Percentiles rank a stretch among this genome's conserved stretches.
Conservation (phyloP, 2,888 invertebrate species). For the Prosopocoilus inquinatus region DNA sequence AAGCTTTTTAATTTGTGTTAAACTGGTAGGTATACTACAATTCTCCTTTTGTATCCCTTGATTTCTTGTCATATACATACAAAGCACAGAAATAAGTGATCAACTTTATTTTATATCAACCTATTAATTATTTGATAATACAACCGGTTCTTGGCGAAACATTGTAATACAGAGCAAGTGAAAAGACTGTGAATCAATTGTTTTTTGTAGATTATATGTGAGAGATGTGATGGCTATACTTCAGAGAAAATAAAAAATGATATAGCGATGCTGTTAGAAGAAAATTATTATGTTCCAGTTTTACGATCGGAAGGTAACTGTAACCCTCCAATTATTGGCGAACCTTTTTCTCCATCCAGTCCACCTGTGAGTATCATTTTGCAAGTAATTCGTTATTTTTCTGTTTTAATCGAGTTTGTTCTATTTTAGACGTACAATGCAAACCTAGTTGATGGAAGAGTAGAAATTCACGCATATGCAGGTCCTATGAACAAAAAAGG, state of each 20-base stretch:
- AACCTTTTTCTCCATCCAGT: conserved; percentile 70
- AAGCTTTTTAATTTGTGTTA: no score
- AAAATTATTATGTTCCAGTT: conserved; percentile 86
- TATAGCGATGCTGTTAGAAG: conserved; percentile 65
- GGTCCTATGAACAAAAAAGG: conserved; percentile 83
- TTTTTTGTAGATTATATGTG: conserved; percentile 70
- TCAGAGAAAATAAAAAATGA: conserved; percentile 50
- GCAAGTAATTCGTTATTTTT: background rate
- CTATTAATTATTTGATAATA: background rate
- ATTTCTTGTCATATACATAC: no score
- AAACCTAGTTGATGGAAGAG: conserved; percentile 66
- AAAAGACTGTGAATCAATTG: conserved; percentile 4
- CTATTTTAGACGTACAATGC: conserved; percentile 58
- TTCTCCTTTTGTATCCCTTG: no score
- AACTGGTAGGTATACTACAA: no score
- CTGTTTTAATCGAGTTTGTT: background rate
- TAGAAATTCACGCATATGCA: conserved; percentile 82
- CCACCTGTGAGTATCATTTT: conserved; percentile 59
- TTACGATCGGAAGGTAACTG: conserved; percentile 75
- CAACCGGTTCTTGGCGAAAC: no score
- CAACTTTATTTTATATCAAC: no score
- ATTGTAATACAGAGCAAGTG: background rate
- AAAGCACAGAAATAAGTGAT: no score
- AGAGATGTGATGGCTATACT: conserved; percentile 54
- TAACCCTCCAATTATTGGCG: conserved; percentile 72